Base-by-base conservation (phyloP, 2,113 vertebrate genomes). In the Hippocampus abdominalis region DNA sequence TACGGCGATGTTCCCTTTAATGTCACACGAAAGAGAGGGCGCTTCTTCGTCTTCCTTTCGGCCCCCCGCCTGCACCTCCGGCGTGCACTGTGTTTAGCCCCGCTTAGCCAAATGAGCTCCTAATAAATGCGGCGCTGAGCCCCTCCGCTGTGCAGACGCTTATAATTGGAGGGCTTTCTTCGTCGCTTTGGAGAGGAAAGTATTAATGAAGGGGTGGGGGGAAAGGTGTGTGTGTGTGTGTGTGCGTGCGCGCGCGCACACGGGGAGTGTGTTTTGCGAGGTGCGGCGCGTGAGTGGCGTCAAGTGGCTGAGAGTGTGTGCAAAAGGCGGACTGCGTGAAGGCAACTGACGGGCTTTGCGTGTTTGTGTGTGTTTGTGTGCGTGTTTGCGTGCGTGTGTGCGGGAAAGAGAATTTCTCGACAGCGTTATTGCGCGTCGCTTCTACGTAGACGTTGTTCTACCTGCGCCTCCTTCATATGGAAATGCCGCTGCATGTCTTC, bases 101-200 rank as follows among this genome's bases (percentile, higher is more conserved):
- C 64, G 86, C 89, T 90, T 90, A 88, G 87, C 87, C 85, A 90
- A 90, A 90, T 90, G 89, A 90, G 86, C 85, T 84, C 68, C 85
- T 88, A 85, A 90, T 88, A 88, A 90, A 87, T 86, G 82, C 87
- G 80, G 79, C 63, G 67, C 80, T 85, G 85, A 87, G 81, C 87
- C 83, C 57, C 73, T 83, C 78, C 82, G 81, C 84, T 80, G 77
- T 80, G 82, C 68, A 83, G 80, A 72, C 42, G 72, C 75, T 84
- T 81, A 90, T 88, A 85, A 89, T 86, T 88, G 87, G 80, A 88
- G 80, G 80, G 85, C 84, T 88, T 89, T 87, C 80, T 84, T 76
- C 89, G 84, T 80, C 20, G 78, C 71, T 80, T 85, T 69, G 29
- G 76, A 88, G 78, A 75, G 80, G 81, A 79, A 79, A 72, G 86